These are phyloP conservation scores for Pyxicephalus adspersus DNA, from an alignment of 2,113 vertebrate species.

Conservation along the genomic window DNA sequence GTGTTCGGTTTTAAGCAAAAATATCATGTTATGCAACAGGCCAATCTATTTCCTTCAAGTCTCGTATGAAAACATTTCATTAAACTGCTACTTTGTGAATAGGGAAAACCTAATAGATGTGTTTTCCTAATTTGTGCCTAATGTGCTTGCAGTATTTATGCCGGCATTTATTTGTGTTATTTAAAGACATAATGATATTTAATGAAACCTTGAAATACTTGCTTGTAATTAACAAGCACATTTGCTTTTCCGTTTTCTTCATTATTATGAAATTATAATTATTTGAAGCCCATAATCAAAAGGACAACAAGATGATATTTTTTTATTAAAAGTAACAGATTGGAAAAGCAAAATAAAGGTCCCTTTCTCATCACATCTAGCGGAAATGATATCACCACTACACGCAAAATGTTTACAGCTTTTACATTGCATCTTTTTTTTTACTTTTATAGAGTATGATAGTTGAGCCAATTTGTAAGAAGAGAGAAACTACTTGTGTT, in stretches of 20 bases:
- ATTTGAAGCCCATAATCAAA: not conserved
- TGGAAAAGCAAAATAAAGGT: no score
- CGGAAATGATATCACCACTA: no score
- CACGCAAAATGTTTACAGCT: no score
- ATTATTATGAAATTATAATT: not conserved
- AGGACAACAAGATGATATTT: not conserved
- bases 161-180: not conserved
- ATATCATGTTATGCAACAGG: conserved; percentile 10
- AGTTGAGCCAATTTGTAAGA: no score
- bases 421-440: no score
- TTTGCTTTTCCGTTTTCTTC: not conserved
- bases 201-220: not conserved
- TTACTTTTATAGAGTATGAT: no score
- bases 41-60: conserved; percentile 4
- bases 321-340: not conserved
- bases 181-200: conserved; percentile 1
- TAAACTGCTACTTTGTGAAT: not conserved
- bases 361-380: no score
- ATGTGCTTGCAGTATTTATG: conserved; percentile 9
- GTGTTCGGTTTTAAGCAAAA: conserved; percentile 2
- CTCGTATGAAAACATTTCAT: conserved; percentile 18
- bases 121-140: conserved; percentile 10
- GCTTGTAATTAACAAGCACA: not conserved
- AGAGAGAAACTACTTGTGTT: no score
- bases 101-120: not conserved